Evolutionary conservation across 1,140 invertebrate genomes (phyloP).

Genomic region (Drosophila sproati): DNA sequence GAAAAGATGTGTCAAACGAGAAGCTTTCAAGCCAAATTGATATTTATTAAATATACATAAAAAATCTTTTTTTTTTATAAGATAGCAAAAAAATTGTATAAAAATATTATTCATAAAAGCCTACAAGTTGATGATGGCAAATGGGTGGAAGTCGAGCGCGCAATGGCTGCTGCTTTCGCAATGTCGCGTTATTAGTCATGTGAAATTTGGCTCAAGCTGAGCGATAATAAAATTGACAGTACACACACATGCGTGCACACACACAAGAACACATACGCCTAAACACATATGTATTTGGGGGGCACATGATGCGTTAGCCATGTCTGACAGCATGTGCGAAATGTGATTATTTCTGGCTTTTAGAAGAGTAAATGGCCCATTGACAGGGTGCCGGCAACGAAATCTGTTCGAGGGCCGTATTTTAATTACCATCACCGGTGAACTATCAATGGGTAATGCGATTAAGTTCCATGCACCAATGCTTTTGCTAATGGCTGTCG

Average conservation of each 20-base stretch:
- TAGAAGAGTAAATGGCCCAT: conserved; percentile 28
- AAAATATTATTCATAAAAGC: conserved; percentile 8
- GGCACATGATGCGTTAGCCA: conserved; percentile 29
- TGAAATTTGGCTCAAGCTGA: conserved; percentile 68
- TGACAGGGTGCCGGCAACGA: conserved; percentile 7
- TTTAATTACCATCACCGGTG: conserved; percentile 61
- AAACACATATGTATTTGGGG: conserved; percentile 5
- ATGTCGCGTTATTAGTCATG: conserved; percentile 73
- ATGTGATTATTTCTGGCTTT: conserved; percentile 59
- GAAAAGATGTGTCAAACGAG: conserved; percentile 15
- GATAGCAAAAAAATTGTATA: conserved; percentile 26
- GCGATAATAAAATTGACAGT: conserved; percentile 71
- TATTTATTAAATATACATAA: conserved; percentile 58
- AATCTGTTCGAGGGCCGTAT: conserved; percentile 30
- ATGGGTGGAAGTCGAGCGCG: conserved; percentile 18
- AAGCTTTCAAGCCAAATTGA: conserved; percentile 60
- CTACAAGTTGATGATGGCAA: conserved; percentile 41
- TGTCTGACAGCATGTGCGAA: conserved; percentile 27
- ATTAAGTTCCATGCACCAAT: conserved; percentile 47
- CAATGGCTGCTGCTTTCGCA: conserved; percentile 45
- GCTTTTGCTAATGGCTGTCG: conserved; percentile 23
- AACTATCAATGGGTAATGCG: conserved; percentile 77
- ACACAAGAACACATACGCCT: conserved; percentile 2
- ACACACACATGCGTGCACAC: conserved; percentile 5
- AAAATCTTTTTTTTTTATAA: conserved; percentile 13